Conservation (phyloP, 2,113 vertebrate genomes). For the Albula glossodonta region DNA sequence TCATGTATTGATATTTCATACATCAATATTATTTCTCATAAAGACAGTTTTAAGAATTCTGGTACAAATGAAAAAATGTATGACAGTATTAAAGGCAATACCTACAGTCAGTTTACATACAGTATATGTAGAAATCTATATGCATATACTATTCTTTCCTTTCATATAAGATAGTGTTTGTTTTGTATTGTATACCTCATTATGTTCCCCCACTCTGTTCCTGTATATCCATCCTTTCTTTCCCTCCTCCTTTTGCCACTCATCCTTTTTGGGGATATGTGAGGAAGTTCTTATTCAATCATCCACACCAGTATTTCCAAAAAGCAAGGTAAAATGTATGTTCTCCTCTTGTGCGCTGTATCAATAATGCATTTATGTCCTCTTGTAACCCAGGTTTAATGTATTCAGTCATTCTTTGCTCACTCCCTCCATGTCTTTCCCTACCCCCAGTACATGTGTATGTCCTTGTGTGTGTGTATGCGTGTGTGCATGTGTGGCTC, state of each 20-base stretch:
- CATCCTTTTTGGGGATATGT: slow-evolving; percentile 12
- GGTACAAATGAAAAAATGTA: background rate
- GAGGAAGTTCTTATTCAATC: slow-evolving; percentile 30
- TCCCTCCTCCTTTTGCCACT: slow-evolving; percentile 15
- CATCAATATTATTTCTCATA: background rate
- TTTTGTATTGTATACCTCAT: background rate
- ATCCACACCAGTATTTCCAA: slow-evolving; percentile 10
- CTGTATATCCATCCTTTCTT: background rate
- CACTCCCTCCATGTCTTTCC: background rate
- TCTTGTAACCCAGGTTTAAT: background rate
- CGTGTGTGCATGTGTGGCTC: background rate
- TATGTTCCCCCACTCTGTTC: background rate
- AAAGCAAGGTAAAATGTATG: slow-evolving; percentile 46
- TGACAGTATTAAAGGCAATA: slow-evolving; percentile 9
- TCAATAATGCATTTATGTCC: slow-evolving; percentile 37
- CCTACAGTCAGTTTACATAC: slow-evolving; percentile 31
- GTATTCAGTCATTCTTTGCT: background rate
- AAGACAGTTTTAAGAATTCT: slow-evolving; percentile 12
- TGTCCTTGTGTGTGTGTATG: background rate
- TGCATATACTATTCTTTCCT: slow-evolving; percentile 32
- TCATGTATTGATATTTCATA: background rate
- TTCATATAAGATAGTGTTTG: slow-evolving; percentile 14
- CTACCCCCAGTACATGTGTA: background rate
- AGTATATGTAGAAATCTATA: slow-evolving; percentile 42
- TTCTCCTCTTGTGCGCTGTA: slow-evolving; percentile 41